Evolutionary conservation across 2,888 invertebrate species (phyloP).

Genomic region (Sphaerophoria rueppellii): DNA sequence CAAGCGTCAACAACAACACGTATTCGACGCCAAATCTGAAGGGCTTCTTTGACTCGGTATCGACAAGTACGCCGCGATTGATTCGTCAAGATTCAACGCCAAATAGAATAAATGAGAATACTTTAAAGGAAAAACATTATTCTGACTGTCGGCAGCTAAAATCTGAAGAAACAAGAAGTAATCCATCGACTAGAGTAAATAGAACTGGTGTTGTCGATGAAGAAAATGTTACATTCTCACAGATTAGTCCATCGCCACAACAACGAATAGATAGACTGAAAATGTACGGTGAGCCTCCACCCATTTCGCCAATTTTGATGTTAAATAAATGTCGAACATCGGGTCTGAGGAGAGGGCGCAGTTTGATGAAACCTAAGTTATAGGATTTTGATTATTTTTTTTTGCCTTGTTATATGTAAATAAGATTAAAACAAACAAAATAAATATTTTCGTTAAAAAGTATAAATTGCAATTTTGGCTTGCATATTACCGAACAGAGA

Average conservation of each 20-base stretch:
- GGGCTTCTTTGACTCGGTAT: constrained; percentile 72
- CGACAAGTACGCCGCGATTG: constrained; percentile 75
- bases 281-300: constrained; percentile 76
- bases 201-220: constrained; percentile 38
- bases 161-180: constrained; percentile 71
- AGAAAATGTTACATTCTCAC: constrained; percentile 55
- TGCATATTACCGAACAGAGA: too few species aligned
- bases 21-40: constrained; percentile 72
- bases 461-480: background rate
- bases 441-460: constrained; percentile 28
- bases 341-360: constrained; percentile 58
- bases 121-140: constrained; percentile 60
- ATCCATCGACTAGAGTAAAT: constrained; percentile 19
- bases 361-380: constrained; percentile 50
- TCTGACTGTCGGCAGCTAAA: constrained; percentile 74
- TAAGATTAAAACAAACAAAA: constrained; percentile 36
- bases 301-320: constrained; percentile 75
- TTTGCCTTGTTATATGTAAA: constrained; percentile 43
- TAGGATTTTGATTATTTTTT: background rate
- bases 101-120: background rate
- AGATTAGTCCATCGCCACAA: constrained; percentile 73
- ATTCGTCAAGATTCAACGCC: constrained; percentile 6
- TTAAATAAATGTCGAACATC: constrained; percentile 61
- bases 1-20: background rate
- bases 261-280: constrained; percentile 75